These are phyloP conservation scores for Burhinus oedicnemus DNA, from an alignment of 2,113 vertebrate genomes.

Conservation along the genomic window DNA sequence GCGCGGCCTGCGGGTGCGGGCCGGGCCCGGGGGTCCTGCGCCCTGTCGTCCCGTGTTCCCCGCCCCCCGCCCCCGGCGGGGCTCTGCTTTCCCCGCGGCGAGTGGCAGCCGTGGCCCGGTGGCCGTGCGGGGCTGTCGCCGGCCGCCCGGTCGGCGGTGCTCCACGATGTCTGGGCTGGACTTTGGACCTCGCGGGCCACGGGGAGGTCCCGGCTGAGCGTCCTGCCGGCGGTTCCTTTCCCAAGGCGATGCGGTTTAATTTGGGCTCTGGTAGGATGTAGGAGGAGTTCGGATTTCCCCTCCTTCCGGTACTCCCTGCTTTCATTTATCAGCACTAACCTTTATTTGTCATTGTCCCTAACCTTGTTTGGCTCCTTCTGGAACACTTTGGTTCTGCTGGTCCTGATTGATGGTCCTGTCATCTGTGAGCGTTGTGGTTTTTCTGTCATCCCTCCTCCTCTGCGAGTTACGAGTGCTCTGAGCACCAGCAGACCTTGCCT, in stretches of 20 bases:
- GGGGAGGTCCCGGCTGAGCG: background rate
- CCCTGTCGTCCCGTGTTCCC: too few species aligned
- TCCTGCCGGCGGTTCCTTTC: background rate
- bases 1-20: background rate
- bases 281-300: background rate
- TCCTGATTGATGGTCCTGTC: background rate
- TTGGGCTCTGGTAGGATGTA: background rate
- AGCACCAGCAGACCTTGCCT: background rate
- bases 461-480: background rate
- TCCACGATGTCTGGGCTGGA: fast-evolving
- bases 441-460: background rate
- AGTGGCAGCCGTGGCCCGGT: background rate
- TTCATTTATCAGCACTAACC: background rate
- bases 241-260: background rate
- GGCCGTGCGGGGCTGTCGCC: background rate
- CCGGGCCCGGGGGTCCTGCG: background rate
- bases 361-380: background rate
- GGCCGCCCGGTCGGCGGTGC: background rate
- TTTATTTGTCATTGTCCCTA: background rate
- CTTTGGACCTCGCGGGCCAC: background rate
- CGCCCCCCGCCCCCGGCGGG: too few species aligned
- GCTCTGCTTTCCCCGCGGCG: background rate
- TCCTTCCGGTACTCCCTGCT: background rate
- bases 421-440: fast-evolving
- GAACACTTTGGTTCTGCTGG: background rate